These are phyloP conservation scores for Tipula unca DNA, from an alignment of 2,888 invertebrate species.

Conservation along the genomic window DNA sequence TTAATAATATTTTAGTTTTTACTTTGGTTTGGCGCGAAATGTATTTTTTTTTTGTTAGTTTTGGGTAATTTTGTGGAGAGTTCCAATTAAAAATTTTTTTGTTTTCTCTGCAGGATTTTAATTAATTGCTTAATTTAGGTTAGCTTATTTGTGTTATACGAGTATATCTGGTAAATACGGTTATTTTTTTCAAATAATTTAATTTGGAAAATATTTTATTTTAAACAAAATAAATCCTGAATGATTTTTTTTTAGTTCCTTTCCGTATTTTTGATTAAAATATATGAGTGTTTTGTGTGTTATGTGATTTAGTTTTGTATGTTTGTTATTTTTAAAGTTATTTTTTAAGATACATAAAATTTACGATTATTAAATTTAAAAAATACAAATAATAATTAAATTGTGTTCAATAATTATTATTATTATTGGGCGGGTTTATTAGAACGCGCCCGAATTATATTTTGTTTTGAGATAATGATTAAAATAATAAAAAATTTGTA, in stretches of 20 bases:
- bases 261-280: background rate
- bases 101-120: background rate
- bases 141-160: background rate
- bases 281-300: background rate
- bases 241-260: background rate
- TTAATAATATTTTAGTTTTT: no score
- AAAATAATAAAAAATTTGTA: background rate
- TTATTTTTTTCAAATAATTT: background rate
- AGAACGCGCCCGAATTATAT: background rate
- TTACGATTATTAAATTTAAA: background rate
- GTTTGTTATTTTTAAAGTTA: background rate
- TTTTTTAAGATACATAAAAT: background rate
- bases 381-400: background rate
- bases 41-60: background rate
- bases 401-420: background rate
- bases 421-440: background rate
- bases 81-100: background rate
- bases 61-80: background rate
- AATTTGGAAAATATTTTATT: background rate
- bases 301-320: background rate
- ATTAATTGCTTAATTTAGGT: background rate
- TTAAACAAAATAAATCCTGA: background rate
- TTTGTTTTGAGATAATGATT: background rate
- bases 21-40: background rate
- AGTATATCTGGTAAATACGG: background rate